These are phyloP conservation scores for Guaruba guarouba DNA, from an alignment of 2,113 vertebrate species.

Conservation along the genomic window DNA sequence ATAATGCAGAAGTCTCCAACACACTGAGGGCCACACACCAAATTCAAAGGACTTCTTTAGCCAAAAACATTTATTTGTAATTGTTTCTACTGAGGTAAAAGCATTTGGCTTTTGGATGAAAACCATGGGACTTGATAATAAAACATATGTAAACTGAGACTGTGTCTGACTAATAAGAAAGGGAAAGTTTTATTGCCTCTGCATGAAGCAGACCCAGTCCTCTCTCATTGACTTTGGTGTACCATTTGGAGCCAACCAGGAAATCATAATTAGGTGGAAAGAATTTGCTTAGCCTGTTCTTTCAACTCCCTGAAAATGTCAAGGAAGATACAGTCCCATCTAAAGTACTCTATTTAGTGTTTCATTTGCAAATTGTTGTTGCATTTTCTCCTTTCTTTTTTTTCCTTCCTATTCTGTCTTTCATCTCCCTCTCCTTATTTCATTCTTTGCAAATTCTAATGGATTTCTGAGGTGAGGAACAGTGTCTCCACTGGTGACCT, in stretches of 20 bases:
- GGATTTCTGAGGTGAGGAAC: background rate
- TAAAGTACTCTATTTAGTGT: background rate
- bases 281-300: background rate
- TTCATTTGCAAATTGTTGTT: background rate
- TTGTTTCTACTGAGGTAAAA: background rate
- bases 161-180: background rate
- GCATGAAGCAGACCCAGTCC: background rate
- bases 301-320: background rate
- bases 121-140: background rate
- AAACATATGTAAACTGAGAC: background rate
- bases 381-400: background rate
- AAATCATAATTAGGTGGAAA: background rate
- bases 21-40: rapidly evolving
- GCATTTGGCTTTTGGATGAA: background rate
- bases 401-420: background rate
- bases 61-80: background rate
- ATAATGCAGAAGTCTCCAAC: rapidly evolving
- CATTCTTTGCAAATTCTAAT: too few species aligned
- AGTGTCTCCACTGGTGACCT: background rate
- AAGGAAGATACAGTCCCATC: background rate
- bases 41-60: background rate
- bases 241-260: background rate
- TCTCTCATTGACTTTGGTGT: background rate
- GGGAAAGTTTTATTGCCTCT: background rate
- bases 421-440: background rate